Percentiles rank a stretch among this genome's conserved stretches.
phyloP scores from a whole-genome alignment of 2,113 vertebrate species.

The Heterochromis multidens region DNA sequence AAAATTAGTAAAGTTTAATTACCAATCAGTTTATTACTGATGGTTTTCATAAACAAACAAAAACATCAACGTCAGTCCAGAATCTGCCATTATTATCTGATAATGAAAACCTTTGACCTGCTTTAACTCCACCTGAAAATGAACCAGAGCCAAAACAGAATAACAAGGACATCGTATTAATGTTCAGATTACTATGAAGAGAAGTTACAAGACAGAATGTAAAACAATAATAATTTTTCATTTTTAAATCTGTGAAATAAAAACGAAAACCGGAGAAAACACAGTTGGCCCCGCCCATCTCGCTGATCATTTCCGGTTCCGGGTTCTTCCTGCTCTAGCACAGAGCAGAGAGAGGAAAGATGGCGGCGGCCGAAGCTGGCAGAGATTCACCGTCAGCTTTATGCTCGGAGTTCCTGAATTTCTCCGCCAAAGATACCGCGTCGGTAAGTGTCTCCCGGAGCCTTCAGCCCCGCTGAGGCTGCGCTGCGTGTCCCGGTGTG shows the following conservation, averaged over 20 bases:
- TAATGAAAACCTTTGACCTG: too few species aligned
- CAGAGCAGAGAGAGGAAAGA: slow-evolving; percentile 57
- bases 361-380: slow-evolving; percentile 73
- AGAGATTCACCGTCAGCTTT: slow-evolving; percentile 57
- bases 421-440: slow-evolving; percentile 76
- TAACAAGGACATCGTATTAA: too few species aligned
- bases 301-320: slow-evolving; percentile 34
- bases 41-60: too few species aligned
- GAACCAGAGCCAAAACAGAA: too few species aligned
- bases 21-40: too few species aligned
- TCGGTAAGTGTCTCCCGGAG: slow-evolving; percentile 59
- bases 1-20: too few species aligned
- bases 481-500: background rate
- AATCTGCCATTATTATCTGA: too few species aligned
- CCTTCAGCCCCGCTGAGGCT: background rate
- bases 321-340: slow-evolving; percentile 18
- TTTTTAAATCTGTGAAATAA: background rate
- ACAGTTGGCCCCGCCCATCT: background rate
- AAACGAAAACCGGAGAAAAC: background rate
- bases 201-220: too few species aligned
- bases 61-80: too few species aligned
- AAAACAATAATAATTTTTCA: too few species aligned
- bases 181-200: too few species aligned
- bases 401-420: slow-evolving; percentile 68
- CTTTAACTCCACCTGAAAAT: too few species aligned